Conservation (phyloP, 1,140 invertebrate genomes). For the Pristionchus pacificus region DNA sequence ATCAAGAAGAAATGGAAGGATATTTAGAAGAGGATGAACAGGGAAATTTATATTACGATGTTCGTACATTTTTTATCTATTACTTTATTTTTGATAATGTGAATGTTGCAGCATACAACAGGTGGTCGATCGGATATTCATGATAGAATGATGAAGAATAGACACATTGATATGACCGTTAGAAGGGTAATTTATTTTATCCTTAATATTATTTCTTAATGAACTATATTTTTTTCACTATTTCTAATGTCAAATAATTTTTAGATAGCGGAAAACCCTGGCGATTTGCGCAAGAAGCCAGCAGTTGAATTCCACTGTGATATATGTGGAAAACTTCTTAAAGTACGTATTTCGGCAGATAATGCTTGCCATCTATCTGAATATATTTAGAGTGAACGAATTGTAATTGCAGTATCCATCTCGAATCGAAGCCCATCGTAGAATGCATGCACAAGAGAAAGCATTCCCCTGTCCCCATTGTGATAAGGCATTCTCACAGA, state of each 20-base stretch:
- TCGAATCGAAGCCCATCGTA: constrained; percentile 5
- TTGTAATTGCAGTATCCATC: constrained; percentile 12
- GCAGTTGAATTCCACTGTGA: not conserved
- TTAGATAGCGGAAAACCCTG: not conserved
- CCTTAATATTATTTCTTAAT: not conserved
- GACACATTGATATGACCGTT: not conserved
- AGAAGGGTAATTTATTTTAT: not conserved
- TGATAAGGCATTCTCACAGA: not conserved
- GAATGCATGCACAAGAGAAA: constrained; percentile 5
- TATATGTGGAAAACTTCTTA: constrained; percentile 2
- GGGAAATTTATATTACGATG: too few relatives aligned
- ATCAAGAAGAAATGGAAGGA: too few relatives aligned
- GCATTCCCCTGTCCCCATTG: not conserved
- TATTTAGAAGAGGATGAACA: too few relatives aligned
- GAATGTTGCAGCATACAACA: too few relatives aligned
- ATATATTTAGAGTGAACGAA: too few relatives aligned
- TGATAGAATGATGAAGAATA: not conserved
- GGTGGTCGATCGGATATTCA: too few relatives aligned
- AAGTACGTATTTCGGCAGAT: not conserved
- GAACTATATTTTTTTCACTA: not conserved
- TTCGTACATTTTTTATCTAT: too few relatives aligned
- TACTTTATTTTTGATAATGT: too few relatives aligned
- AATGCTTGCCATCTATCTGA: not conserved
- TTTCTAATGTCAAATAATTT: not conserved
- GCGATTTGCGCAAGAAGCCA: not conserved